Base-by-base conservation (phyloP, 2,113 vertebrate species). In the Malurus alboscapulatus region DNA sequence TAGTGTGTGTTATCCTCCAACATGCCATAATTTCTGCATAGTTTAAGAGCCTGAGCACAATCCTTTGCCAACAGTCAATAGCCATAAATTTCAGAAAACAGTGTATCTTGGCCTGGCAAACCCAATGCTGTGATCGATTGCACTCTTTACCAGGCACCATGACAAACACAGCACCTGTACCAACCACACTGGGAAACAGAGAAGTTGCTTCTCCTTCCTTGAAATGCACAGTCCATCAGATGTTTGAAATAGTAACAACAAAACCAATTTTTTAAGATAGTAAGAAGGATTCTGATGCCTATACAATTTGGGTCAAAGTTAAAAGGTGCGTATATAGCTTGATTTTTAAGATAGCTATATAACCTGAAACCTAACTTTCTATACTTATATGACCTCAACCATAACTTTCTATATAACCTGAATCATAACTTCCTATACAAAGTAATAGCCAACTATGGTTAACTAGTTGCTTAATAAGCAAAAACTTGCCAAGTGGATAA, bases 21-120 rank as follows among this genome's bases (percentile, higher is more conserved):
- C 10, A 62, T 5, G 38, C 6, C 13, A 50, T 22, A 6, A 42
- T 63, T 85, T 67, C 51, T 51, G 16, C 84, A 66, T 84, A 78
- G 57, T 82, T 93, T 47, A 95, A 74, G 71, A 81, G 72, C 44
- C 80, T 95, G 94, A 89, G 92, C 54, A 71, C 66, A 76, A 82
- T 79, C 67, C 36, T 85, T 83, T 59, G 36, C 61, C 87, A 87
- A 24, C 9, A 3, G 48, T 32, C 92, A 96, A 73, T 88, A 95
- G 58, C 63, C 47, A 94, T 94, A 91, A 61, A 79, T 87, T 93
- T 63, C 93, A 80, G 93, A 73, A 96, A 36, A 91, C 44, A 59
- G 73, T 92, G 84, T 72, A 84, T 69, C 78, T 86, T 25, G 74
- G 86, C 79, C 45, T 85, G 63, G 84, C 58, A 94, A 58, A 88